A percentile compares a stretch with the other conserved stretches of the same genome.
phyloP scores from a whole-genome alignment of 2,113 vertebrate species.

The Anguilla japonica region DNA sequence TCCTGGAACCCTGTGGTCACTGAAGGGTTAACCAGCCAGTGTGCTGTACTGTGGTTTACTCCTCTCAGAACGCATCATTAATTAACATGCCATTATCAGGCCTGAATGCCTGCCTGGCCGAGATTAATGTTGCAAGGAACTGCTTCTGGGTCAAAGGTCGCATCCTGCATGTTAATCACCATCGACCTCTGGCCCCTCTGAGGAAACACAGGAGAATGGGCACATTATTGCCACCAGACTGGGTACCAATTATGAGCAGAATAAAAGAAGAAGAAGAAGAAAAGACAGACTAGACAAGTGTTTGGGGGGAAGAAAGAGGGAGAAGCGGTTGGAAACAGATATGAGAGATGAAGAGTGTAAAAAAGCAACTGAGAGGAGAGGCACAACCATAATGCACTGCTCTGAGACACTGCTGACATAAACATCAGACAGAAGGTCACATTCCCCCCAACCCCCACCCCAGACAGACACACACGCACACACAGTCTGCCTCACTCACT shows the following conservation, averaged over 20 bases:
- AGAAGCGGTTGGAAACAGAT: constrained; percentile 24
- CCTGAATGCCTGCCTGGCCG: constrained; percentile 56
- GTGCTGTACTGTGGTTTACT: constrained; percentile 39
- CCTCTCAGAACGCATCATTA: constrained; percentile 64
- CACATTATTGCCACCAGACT: constrained; percentile 69
- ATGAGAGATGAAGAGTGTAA: constrained; percentile 11
- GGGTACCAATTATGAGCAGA: constrained; percentile 55
- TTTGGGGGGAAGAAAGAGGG: constrained; percentile 18
- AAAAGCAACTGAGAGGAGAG: constrained; percentile 4
- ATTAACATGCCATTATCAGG: constrained; percentile 69
- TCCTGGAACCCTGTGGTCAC: constrained; percentile 25
- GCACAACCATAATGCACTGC: constrained; percentile 27
- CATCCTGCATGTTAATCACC: constrained; percentile 76
- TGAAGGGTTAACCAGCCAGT: constrained; percentile 49
- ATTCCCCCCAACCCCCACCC: background rate
- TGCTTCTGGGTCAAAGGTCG: constrained; percentile 69
- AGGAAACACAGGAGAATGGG: constrained; percentile 72
- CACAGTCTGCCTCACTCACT: constrained; percentile 33
- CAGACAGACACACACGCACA: constrained; percentile 28
- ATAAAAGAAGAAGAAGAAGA: constrained; percentile 40
- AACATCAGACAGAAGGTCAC: constrained; percentile 21
- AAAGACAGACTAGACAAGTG: constrained; percentile 29
- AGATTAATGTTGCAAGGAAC: constrained; percentile 69
- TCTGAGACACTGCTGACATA: constrained; percentile 7
- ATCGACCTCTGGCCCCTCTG: constrained; percentile 62